These are phyloP conservation scores for Gadus macrocephalus DNA, from an alignment of 2,113 vertebrate genomes.

Conservation along the genomic window DNA sequence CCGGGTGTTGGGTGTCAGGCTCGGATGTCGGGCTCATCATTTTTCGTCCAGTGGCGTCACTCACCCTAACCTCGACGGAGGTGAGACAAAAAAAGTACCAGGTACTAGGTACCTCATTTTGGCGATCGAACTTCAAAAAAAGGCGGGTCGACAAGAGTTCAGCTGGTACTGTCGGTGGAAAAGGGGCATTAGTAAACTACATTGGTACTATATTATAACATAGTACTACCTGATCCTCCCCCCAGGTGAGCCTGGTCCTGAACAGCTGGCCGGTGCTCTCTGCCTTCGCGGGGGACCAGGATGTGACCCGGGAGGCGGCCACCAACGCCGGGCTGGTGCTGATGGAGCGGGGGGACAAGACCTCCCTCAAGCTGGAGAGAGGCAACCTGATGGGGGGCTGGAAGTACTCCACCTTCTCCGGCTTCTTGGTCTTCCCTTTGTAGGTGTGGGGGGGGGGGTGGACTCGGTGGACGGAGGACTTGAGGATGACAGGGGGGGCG, in stretches of 20 bases:
- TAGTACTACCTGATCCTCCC: background rate
- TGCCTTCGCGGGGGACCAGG: conserved; percentile 83
- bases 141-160: too few relatives aligned
- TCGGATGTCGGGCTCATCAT: too few relatives aligned
- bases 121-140: too few relatives aligned
- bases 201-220: too few relatives aligned
- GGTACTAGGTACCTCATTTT: too few relatives aligned
- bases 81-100: too few relatives aligned
- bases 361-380: conserved; percentile 81
- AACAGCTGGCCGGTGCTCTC: conserved; percentile 84
- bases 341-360: conserved; percentile 84
- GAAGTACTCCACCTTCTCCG: conserved; percentile 88
- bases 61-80: too few relatives aligned
- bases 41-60: too few relatives aligned
- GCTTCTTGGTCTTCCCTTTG: conserved; percentile 84
- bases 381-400: conserved; percentile 85
- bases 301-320: conserved; percentile 83
- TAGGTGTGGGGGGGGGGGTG: conserved; percentile 36
- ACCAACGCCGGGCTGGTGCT: conserved; percentile 80
- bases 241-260: conserved; percentile 80
- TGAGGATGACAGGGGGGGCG: background rate
- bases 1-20: too few relatives aligned
- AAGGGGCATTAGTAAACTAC: too few relatives aligned
- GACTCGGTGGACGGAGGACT: too few relatives aligned
- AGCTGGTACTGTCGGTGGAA: too few relatives aligned